phyloP scores from a whole-genome alignment of 2,888 invertebrate species.

The Dromius quadrimaculatus region DNA sequence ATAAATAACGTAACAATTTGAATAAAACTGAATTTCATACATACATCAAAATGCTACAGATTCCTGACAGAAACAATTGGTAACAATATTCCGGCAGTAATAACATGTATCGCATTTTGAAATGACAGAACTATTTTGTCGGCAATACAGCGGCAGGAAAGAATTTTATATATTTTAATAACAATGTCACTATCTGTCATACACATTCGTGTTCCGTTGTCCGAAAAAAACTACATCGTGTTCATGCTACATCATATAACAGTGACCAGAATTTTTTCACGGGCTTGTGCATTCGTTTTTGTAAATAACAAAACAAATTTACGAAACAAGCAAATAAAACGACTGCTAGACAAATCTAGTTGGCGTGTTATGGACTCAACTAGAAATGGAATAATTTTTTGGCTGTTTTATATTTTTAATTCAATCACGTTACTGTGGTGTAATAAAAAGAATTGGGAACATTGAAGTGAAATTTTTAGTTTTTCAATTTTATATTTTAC shows the following conservation, averaged over 20 bases:
- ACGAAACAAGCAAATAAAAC: background rate
- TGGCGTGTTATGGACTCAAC: slow-evolving; percentile 1
- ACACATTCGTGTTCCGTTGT: slow-evolving; percentile 7
- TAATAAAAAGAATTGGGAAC: background rate
- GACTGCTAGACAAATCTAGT: slow-evolving; percentile 10
- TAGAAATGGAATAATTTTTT: background rate
- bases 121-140: slow-evolving; percentile 34
- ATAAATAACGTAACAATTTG: too few species aligned
- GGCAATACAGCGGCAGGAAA: slow-evolving; percentile 26
- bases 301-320: slow-evolving; percentile 24
- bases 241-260: slow-evolving; percentile 20
- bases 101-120: slow-evolving; percentile 28
- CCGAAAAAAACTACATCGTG: slow-evolving; percentile 17
- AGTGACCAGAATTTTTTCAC: slow-evolving; percentile 31
- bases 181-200: slow-evolving; percentile 42
- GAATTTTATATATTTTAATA: slow-evolving; percentile 47
- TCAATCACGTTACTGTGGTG: background rate
- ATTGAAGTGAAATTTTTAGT: too few species aligned
- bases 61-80: slow-evolving; percentile 36
- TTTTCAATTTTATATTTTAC: too few species aligned
- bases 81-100: slow-evolving; percentile 30
- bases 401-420: slow-evolving; percentile 8
- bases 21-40: background rate
- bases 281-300: slow-evolving; percentile 2
- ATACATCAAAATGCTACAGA: slow-evolving; percentile 12